Evolutionary conservation across 2,113 vertebrate species (phyloP), one percentile per base, ranked within the genome.

Genomic region (Macroglossus sobrinus): DNA sequence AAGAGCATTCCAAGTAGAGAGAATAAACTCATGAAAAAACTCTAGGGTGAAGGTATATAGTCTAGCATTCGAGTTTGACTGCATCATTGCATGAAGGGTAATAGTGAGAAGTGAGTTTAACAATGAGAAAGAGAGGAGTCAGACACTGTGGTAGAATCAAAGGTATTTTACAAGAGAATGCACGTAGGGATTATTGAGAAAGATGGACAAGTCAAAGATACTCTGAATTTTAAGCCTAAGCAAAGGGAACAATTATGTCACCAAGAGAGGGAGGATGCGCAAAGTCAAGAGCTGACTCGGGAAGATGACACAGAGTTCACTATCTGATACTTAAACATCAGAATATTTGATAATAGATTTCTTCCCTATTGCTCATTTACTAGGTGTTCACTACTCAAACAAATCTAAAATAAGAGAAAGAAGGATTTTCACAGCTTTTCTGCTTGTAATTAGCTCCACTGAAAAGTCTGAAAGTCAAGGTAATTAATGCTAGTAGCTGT

Each of bases 391-490:
- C 53, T 66, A n/a, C 0, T 85, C 21, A 38, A 3, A 28, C 33
- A 75, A 82, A 87, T 66, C 8, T 14, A 79, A 87, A 85, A 43
- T 30, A 69, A 26, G 14, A 7, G 35, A 55, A 69, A 78, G 19
- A 75, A 69, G 9, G 18, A 26, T 55, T 71, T 53, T 50, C 22
- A 45, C 33, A 1, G 26, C 19, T 43, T 90, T 68, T 11, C 22
- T 75, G 50, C 35, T 87, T 69, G 1, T 74, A 87, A 86, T 13
- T 2, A 43, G 13, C 14, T 64, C 45, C 30, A 53, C 14, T n/a
- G 50, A 79, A 81, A 82, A 15, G 18, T n/a, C 19, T 78, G 45
- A 91, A 64, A 68, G 28, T 84, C 57, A 84, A 53, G 33, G 33
- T 68, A 55, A 24, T 40, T 68, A 35, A 69, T 47, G 68, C 7